Evolutionary conservation across 2,888 invertebrate genomes (phyloP).

Genomic region (Carabus problematicus): DNA sequence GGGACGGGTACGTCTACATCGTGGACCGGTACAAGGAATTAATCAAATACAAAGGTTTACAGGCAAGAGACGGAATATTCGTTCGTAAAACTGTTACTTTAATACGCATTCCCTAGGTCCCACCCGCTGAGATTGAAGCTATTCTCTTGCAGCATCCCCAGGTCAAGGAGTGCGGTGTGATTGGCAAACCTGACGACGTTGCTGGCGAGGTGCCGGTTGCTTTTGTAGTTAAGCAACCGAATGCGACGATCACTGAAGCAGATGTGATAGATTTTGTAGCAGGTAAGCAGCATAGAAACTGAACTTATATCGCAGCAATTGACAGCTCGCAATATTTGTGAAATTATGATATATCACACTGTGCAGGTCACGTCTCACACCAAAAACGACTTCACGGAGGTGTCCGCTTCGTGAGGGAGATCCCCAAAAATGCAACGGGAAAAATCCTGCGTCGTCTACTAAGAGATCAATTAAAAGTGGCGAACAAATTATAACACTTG

Average conservation of each 20-base stretch:
- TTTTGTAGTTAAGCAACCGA: conserved; percentile 72
- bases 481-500: conserved; percentile 47
- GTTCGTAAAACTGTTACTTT: too few species aligned
- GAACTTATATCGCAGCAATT: not conserved
- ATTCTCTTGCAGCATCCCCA: conserved; percentile 73
- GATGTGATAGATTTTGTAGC: conserved; percentile 60
- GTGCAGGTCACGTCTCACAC: conserved; percentile 67
- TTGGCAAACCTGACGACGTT: conserved; percentile 75
- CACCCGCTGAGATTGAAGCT: conserved; percentile 88
- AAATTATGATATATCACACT: too few species aligned
- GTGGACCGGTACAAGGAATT: conserved; percentile 88
- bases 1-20: conserved; percentile 78
- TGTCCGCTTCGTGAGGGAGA: conserved; percentile 73
- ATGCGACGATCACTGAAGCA: conserved; percentile 59
- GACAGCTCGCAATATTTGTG: too few species aligned
- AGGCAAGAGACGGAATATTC: conserved; percentile 62
- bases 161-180: conserved; percentile 81
- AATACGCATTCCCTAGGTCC: conserved; percentile 67
- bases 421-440: conserved; percentile 80
- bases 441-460: conserved; percentile 76
- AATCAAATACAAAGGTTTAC: conserved; percentile 88
- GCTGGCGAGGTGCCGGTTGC: conserved; percentile 81
- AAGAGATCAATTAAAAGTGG: conserved; percentile 57
- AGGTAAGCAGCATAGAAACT: conserved; percentile 48
- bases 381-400: conserved; percentile 80